These are phyloP conservation scores for Andrena praecox DNA, from an alignment of 2,888 invertebrate species.

Conservation along the genomic window DNA sequence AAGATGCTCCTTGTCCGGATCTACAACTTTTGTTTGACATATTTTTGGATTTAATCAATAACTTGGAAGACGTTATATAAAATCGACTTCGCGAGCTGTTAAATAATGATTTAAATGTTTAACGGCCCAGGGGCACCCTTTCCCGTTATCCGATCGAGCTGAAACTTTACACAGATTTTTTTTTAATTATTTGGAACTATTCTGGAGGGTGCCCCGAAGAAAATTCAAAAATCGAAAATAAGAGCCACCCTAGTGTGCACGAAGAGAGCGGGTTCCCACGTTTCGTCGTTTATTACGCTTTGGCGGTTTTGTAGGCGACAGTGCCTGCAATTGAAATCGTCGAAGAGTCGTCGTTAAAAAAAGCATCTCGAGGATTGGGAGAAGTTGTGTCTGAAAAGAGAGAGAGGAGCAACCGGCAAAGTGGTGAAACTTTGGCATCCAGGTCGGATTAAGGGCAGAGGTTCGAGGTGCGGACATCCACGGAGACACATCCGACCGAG, in stretches of 20 bases:
- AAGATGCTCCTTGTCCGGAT: too few species aligned
- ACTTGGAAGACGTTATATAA: too few species aligned
- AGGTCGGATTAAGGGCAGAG: conserved; percentile 10
- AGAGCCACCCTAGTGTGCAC: not conserved
- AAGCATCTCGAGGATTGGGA: conserved; percentile 7
- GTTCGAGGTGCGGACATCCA: not conserved
- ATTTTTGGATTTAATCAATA: too few species aligned
- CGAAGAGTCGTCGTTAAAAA: conserved; percentile 48
- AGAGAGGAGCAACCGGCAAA: not conserved
- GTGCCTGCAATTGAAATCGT: conserved; percentile 21
- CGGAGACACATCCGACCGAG: not conserved
- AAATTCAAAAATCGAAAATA: too few species aligned
- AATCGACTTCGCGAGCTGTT: too few species aligned
- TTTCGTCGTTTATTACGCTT: conserved; percentile 44
- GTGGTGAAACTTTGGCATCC: conserved; percentile 21
- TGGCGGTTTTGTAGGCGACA: conserved; percentile 16
- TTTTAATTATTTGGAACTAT: too few species aligned
- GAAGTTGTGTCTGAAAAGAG: not conserved
- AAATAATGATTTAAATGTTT: too few species aligned
- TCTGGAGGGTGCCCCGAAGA: too few species aligned
- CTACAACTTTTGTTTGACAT: too few species aligned
- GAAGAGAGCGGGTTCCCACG: conserved; percentile 11
- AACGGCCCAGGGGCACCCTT: too few species aligned
- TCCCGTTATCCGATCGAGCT: too few species aligned
- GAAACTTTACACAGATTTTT: too few species aligned